Conservation (phyloP, 2,113 vertebrate genomes). For the Vulpes ferrilata region DNA sequence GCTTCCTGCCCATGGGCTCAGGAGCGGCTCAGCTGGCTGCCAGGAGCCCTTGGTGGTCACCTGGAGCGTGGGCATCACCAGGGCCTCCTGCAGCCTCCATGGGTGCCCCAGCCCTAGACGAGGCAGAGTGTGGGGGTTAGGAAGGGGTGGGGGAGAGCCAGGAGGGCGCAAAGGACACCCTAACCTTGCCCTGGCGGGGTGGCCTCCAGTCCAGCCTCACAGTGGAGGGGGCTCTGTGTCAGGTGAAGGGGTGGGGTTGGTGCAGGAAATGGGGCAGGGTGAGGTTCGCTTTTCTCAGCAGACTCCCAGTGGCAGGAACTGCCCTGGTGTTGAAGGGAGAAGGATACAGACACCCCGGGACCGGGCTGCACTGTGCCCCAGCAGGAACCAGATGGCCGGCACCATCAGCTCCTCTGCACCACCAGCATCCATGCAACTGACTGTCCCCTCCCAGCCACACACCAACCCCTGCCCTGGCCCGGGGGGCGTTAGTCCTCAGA, state of each 20-base stretch:
- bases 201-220: not conserved
- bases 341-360: not conserved
- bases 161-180: not conserved
- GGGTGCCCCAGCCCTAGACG: not conserved
- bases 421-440: not conserved
- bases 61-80: not conserved
- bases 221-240: not conserved
- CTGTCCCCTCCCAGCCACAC: not conserved
- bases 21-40: accelerated
- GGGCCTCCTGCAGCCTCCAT: too few relatives aligned
- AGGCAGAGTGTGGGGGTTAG: too few relatives aligned
- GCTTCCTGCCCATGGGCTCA: accelerated
- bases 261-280: accelerated
- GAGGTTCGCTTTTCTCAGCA: not conserved
- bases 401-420: not conserved
- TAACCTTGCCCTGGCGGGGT: not conserved
- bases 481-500: not conserved
- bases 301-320: not conserved
- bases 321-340: not conserved
- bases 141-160: not conserved
- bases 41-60: not conserved
- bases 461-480: not conserved
- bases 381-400: not conserved
- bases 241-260: not conserved
- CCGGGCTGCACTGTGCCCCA: not conserved